Percentiles rank a stretch among this genome's conserved stretches.
phyloP scores from a whole-genome alignment of 2,888 invertebrate species.

The Drosophila nigricruria region DNA sequence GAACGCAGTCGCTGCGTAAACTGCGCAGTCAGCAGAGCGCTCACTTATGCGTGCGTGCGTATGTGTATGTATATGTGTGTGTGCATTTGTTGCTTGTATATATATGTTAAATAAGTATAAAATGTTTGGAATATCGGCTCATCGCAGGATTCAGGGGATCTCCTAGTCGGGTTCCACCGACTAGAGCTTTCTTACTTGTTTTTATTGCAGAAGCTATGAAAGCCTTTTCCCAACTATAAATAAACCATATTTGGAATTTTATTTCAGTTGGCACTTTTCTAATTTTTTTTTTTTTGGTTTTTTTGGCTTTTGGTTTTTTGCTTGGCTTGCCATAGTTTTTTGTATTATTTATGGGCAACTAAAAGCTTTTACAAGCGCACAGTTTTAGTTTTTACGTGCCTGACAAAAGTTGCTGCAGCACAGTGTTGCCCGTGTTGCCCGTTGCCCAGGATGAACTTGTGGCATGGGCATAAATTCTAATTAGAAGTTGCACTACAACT shows the following conservation, averaged over 20 bases:
- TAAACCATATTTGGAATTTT: slow-evolving; percentile 65
- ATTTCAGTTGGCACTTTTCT: slow-evolving; percentile 42
- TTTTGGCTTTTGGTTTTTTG: neutral
- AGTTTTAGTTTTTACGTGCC: slow-evolving; percentile 70
- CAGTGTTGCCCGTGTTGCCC: slow-evolving; percentile 18
- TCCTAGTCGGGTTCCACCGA: no score
- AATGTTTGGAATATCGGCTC: no score
- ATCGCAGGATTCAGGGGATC: no score
- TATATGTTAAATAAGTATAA: no score
- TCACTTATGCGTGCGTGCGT: no score
- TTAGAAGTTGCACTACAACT: slow-evolving; percentile 61
- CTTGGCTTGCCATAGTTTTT: slow-evolving; percentile 67
- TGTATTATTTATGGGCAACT: slow-evolving; percentile 74
- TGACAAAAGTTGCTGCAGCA: slow-evolving; percentile 44
- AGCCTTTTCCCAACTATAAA: slow-evolving; percentile 53
- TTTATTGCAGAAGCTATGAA: slow-evolving; percentile 35
- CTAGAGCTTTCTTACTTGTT: no score
- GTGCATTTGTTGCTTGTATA: no score
- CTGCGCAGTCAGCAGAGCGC: no score
- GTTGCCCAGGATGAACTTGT: slow-evolving; percentile 26
- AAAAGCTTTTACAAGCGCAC: slow-evolving; percentile 74
- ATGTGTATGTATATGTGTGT: no score
- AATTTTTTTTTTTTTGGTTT: neutral
- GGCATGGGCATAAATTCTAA: slow-evolving; percentile 79
- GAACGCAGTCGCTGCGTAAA: no score